A percentile compares a stretch with the other conserved stretches of the same genome.
Evolutionary conservation across 2,797 vertebrate genomes (phyloP).

Genomic region (Limosa lapponica): DNA sequence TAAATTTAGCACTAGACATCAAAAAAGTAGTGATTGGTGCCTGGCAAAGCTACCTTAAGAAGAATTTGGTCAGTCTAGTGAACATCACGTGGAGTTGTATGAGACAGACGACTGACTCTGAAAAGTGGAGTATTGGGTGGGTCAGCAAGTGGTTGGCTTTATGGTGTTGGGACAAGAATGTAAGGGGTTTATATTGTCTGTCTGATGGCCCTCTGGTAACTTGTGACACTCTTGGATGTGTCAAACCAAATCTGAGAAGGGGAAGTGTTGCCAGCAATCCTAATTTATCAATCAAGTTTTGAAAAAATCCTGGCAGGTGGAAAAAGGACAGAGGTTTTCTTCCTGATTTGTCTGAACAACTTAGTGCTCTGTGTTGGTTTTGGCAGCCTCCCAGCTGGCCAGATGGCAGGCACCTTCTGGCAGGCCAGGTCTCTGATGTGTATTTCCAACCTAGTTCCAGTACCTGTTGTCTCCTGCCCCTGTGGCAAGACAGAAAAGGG

Average conservation of each 20-base stretch:
- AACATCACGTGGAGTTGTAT: rapidly evolving
- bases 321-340: not conserved
- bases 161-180: not conserved
- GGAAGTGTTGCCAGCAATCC: not conserved
- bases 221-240: not conserved
- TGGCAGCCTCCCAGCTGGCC: not conserved
- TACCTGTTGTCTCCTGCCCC: not conserved
- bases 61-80: not conserved
- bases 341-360: not conserved
- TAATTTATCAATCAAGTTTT: not conserved
- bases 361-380: not conserved
- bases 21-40: not conserved
- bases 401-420: not conserved
- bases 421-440: not conserved
- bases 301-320: not conserved
- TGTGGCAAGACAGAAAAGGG: not conserved
- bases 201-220: not conserved
- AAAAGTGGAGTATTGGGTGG: not conserved
- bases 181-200: not conserved
- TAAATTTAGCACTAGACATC: not conserved
- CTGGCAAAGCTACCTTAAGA: not conserved
- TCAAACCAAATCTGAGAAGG: not conserved
- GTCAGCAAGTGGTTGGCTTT: not conserved
- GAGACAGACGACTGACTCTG: not conserved
- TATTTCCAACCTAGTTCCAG: not conserved